Evolutionary conservation across 2,113 vertebrate genomes (phyloP), one percentile per base, ranked within the genome.

Genomic region (Prinia subflava): DNA sequence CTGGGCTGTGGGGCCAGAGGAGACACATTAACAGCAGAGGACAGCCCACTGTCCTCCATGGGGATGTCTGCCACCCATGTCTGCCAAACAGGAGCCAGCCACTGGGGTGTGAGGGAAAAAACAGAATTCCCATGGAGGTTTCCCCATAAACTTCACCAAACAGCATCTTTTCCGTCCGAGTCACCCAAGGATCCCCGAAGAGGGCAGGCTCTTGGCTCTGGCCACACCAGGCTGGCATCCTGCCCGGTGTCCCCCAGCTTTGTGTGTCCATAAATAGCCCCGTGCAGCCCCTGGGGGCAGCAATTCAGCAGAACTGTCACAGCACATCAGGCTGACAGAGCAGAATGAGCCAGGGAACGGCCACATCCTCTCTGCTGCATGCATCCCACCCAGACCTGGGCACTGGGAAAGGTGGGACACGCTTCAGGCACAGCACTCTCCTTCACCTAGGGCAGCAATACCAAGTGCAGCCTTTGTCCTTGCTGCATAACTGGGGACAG

Each of bases 281-380:
- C 0, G 3, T 1, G 19, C 79, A 85, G 79, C 56, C 79, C 92
- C 62, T 15, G 4, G 33, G 84, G 88, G 75, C 88, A 82, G 85
- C 85, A 55, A 84, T 59, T 93, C 94, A 92, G 91, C 94, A 93
- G 13, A 92, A 78, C 65, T 93, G 92, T 82, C 92, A 2, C 42
- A 55, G 47, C 47, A 1, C 56, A 93, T 96, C 90, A 93, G 78
- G 37, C 60, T 71, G 88, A 92, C 0, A 0, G 67, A 89, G 84
- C 22, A 3, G 64, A 95, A 78, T 1, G 5, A 79, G 70, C 14
- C 0, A 0, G 42, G 55, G 59, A 91, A 33, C 35, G 0, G 4
- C 17, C 6, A 44, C 74, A 56, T 42, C 67, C 42, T 74, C 69
- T 46, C 63, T 10, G 7, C 47, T 13, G 8, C 1, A 1, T 2